A percentile compares a stretch with the other conserved stretches of the same genome.
Evolutionary conservation across 2,113 vertebrate genomes (phyloP).

Genomic region (Poicephalus gulielmi): DNA sequence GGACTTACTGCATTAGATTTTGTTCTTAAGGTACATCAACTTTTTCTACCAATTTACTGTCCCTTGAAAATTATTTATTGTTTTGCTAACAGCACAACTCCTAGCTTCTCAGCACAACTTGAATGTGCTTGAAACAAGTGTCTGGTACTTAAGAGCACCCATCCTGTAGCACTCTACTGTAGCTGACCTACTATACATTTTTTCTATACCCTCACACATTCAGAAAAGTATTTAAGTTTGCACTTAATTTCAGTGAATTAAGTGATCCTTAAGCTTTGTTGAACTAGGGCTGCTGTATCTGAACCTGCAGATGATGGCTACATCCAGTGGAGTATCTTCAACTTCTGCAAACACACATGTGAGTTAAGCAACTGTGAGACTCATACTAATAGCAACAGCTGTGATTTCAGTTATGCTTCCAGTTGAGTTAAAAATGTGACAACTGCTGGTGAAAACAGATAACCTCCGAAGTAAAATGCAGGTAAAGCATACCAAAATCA

Average conservation of each 20-base stretch:
- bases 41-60: neutral
- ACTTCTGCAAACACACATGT: fast-evolving
- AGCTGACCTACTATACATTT: neutral
- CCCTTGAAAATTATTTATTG: neutral
- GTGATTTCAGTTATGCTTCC: neutral
- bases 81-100: neutral
- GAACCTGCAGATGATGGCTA: neutral
- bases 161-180: neutral
- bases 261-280: neutral
- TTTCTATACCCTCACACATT: neutral
- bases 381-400: neutral
- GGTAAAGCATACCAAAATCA: neutral
- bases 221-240: neutral
- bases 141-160: neutral
- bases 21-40: neutral
- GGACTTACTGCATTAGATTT: neutral
- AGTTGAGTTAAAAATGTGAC: neutral
- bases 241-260: neutral
- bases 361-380: neutral
- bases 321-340: neutral
- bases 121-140: neutral
- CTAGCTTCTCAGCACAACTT: neutral
- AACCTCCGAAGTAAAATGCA: neutral
- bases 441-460: neutral
- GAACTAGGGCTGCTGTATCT: neutral